phyloP scores from a whole-genome alignment of 2,113 vertebrate genomes.

The Suncus etruscus region DNA sequence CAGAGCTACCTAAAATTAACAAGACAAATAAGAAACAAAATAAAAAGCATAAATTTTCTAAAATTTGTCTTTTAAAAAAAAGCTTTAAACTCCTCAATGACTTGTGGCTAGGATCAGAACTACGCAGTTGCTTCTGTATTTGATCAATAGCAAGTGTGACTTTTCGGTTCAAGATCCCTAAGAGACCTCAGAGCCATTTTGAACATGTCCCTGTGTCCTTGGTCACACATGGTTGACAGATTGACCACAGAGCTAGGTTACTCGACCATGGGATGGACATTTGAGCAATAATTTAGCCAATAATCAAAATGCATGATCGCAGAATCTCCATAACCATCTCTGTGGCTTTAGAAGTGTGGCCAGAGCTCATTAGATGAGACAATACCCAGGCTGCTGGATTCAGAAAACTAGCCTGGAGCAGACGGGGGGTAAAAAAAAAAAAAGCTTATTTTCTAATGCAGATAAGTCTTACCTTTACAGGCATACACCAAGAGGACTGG shows the following conservation, averaged over 20 bases:
- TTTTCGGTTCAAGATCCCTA: neutral
- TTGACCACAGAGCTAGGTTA: constrained; percentile 41
- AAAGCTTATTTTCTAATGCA: constrained; percentile 77
- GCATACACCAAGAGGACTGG: constrained; percentile 78
- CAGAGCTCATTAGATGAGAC: constrained; percentile 66
- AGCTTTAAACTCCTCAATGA: neutral
- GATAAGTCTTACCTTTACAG: constrained; percentile 86
- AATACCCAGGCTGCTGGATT: constrained; percentile 51
- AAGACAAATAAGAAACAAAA: constrained; percentile 22
- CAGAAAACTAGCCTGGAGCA: constrained; percentile 67
- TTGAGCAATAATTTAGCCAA: constrained; percentile 69
- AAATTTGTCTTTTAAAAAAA: neutral
- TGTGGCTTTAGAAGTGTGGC: constrained; percentile 62
- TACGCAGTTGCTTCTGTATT: constrained; percentile 12
- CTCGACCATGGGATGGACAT: constrained; percentile 36
- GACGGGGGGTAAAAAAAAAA: constrained; percentile 46
- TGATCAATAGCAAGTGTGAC: constrained; percentile 1
- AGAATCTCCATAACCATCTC: neutral
- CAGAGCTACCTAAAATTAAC: constrained; percentile 26
- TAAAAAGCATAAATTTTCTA: neutral
- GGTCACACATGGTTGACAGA: constrained; percentile 1
- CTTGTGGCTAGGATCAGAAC: constrained; percentile 14
- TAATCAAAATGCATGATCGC: constrained; percentile 56
- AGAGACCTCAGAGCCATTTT: constrained; percentile 22
- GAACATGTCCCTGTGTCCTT: constrained; percentile 48